Evolutionary conservation across 2,888 invertebrate genomes (phyloP), one percentile per base, ranked within the genome.

Genomic region (Drosophila yooni): DNA sequence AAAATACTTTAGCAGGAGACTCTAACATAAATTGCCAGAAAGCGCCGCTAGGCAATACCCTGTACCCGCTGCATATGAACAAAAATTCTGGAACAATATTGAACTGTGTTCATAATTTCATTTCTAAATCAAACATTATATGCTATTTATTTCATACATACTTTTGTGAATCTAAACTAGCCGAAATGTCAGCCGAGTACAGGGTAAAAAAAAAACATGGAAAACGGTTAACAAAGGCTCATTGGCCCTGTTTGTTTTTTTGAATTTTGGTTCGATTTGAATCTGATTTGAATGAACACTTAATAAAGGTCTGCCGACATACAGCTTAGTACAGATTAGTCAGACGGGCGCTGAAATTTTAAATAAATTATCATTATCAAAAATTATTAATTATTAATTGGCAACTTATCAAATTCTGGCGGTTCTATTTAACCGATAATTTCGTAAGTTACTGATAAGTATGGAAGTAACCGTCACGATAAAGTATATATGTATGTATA

Each of bases 1-100:
- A 36, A 59, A 59, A 65, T 5, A 51, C 57, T 62, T 40, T 50
- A 63, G 50, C 43, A 66, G 54, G 43, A 67, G 21, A 7, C 8
- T 15, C 33, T 5, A n/a, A 18, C 15, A 29, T 7, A 21, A 40
- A n/a, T 10, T 31, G 25, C 0, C 15, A 40, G 8, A 1, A 29
- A 4, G 18, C 2, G 15, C 21, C 2, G 33, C 27, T 27, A 2
- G 18, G 2, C 38, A 31, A 58, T 58, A 67, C 46, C 67, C 65
- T 63, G 29, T 52, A 34, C 18, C 2, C 1, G 2, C 4, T 11
- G 11, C 2, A 46, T 34, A 34, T n/a, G 4, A 21, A 54, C 8
- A 18, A 46, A 2, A 46, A 25, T 46, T 46, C 3, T 15, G n/a
- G 3, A 40, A 40, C 38, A 18, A n/a, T 40, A 10, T 18, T 40